phyloP scores from a whole-genome alignment of 2,888 invertebrate species.

The Lampropteryx suffumata region DNA sequence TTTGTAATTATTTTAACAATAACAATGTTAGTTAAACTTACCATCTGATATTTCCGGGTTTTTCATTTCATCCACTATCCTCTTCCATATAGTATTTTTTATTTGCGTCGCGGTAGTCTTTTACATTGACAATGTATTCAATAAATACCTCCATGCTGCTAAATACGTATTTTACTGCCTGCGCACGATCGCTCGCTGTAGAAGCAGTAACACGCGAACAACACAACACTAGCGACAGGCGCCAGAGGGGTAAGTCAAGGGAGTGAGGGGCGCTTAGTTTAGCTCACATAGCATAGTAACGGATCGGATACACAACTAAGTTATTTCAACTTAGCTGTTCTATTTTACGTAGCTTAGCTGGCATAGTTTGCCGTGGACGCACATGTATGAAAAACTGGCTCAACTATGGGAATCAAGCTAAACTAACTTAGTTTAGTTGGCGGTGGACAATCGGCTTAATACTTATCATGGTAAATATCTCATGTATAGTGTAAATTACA shows the following conservation, averaged over 20 bases:
- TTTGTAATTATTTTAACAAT: conserved; percentile 38
- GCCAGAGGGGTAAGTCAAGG: not conserved
- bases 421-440: conserved; percentile 20
- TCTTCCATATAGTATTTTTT: conserved; percentile 35
- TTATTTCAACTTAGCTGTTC: conserved; percentile 7
- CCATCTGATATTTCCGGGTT: conserved; percentile 36
- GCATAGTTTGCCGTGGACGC: conserved; percentile 21
- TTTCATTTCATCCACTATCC: conserved; percentile 34
- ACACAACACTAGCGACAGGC: conserved; percentile 21
- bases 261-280: not conserved
- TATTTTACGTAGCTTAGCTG: conserved; percentile 17
- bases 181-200: too few species aligned
- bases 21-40: conserved; percentile 32
- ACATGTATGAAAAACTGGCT: conserved; percentile 23
- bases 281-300: conserved; percentile 1
- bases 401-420: conserved; percentile 22
- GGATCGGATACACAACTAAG: conserved; percentile 16
- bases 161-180: too few species aligned
- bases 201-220: not conserved
- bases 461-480: too few species aligned
- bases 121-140: conserved; percentile 19
- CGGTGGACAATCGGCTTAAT: conserved; percentile 12
- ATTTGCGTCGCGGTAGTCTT: conserved; percentile 34
- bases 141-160: not conserved
- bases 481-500: too few species aligned